Percentiles rank a stretch among this genome's conserved stretches.
phyloP scores from a whole-genome alignment of 2,888 invertebrate genomes.

The Sylvicola cinctus region DNA sequence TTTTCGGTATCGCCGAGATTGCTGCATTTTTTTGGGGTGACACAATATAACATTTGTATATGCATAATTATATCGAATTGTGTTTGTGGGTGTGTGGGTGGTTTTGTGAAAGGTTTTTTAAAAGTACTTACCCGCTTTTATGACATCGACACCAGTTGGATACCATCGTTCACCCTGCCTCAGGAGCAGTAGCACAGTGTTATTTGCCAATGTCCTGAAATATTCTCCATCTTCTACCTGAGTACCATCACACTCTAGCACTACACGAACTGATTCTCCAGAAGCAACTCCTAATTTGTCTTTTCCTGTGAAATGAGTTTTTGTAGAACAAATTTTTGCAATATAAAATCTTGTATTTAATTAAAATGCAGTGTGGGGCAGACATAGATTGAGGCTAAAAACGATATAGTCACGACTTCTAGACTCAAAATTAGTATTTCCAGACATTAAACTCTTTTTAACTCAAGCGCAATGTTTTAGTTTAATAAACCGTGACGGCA shows the following conservation, averaged over 20 bases:
- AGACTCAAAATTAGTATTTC: too few relatives aligned
- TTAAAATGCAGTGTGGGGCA: too few relatives aligned
- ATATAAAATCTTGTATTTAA: background rate
- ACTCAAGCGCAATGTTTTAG: too few relatives aligned
- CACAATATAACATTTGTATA: background rate
- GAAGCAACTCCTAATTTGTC: slow-evolving; percentile 76
- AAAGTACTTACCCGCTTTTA: slow-evolving; percentile 59
- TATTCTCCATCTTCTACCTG: slow-evolving; percentile 94
- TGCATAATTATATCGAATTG: background rate
- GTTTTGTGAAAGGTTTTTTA: too few relatives aligned
- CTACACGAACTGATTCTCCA: slow-evolving; percentile 72
- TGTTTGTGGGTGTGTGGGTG: too few relatives aligned
- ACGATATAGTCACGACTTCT: too few relatives aligned
- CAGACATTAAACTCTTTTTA: slow-evolving; percentile 3
- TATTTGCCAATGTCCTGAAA: slow-evolving; percentile 81
- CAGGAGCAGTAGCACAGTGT: slow-evolving; percentile 73
- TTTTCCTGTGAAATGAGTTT: slow-evolving; percentile 37
- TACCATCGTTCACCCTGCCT: slow-evolving; percentile 84
- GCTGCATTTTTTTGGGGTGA: slow-evolving; percentile 31
- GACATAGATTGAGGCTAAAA: too few relatives aligned
- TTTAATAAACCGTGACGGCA: too few relatives aligned
- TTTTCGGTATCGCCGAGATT: slow-evolving; percentile 87
- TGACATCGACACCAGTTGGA: slow-evolving; percentile 84
- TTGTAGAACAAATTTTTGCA: background rate
- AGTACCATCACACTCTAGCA: slow-evolving; percentile 88